phyloP scores from a whole-genome alignment of 2,797 vertebrate species.

The Enteromius unitaeniatus region DNA sequence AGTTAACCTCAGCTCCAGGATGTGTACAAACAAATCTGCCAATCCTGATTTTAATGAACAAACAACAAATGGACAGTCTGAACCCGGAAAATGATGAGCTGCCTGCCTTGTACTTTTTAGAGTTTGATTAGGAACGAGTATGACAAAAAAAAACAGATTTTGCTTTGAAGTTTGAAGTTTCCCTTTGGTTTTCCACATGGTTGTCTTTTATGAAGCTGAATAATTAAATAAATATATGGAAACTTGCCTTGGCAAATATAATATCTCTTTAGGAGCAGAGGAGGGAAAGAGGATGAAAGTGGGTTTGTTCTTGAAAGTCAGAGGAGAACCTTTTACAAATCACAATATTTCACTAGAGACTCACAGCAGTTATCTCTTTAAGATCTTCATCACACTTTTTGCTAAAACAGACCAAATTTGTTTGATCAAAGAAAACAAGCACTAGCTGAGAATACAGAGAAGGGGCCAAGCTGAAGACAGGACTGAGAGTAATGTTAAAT shows the following conservation, averaged over 20 bases:
- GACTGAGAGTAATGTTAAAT: neutral
- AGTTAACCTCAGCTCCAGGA: slow-evolving; percentile 54
- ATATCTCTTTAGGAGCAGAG: slow-evolving; percentile 36
- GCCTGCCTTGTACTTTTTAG: slow-evolving; percentile 46
- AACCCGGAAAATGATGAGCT: slow-evolving; percentile 51
- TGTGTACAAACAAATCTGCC: slow-evolving; percentile 43
- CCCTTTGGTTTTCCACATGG: slow-evolving; percentile 51
- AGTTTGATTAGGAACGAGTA: slow-evolving; percentile 63
- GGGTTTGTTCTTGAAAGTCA: slow-evolving; percentile 47
- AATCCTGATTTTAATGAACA: slow-evolving; percentile 59
- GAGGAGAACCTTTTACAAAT: slow-evolving; percentile 47
- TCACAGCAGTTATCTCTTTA: slow-evolving; percentile 36
- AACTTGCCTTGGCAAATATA: slow-evolving; percentile 27
- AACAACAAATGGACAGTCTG: slow-evolving; percentile 58
- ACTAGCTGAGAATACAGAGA: slow-evolving; percentile 1
- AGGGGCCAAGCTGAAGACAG: neutral
- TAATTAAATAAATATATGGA: slow-evolving; percentile 38
- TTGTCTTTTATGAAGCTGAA: slow-evolving; percentile 45
- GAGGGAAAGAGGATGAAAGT: slow-evolving; percentile 27
- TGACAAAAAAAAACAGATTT: slow-evolving; percentile 55
- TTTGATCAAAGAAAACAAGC: slow-evolving; percentile 31
- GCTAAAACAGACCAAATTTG: slow-evolving; percentile 24
- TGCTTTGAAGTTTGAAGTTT: slow-evolving; percentile 59
- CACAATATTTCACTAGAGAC: slow-evolving; percentile 24
- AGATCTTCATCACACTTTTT: slow-evolving; percentile 17